Base-by-base conservation (phyloP, 1,140 invertebrate species). In the Drosophila fuyamai region DNA sequence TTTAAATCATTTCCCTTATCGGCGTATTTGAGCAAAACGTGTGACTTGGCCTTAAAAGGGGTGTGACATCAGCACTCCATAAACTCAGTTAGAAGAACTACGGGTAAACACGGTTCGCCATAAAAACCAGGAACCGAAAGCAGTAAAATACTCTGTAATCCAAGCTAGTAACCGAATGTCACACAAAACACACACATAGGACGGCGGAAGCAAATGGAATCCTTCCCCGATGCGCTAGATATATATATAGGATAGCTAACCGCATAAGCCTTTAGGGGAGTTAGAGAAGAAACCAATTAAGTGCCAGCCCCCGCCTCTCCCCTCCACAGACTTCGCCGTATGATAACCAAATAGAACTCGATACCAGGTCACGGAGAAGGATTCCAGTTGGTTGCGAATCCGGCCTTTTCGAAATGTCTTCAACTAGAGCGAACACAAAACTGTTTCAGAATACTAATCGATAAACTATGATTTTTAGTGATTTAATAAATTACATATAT, bases 391-490 rank as follows among this genome's bases (percentile, higher is more conserved):
- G 41, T 57, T 71, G 36, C 36, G 63, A 27, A 8, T 7, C 29
- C 10, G 14, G 51, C 44, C 44, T 27, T 9, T 70, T 43, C 53
- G 43, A 78, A 88, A 86, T 76, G 82, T 86, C 82, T 86, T 88
- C 82, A 55, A 68, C 51, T 46, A 70, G 27, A 73, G 55, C 46
- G 57, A 77, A 77, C 74, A 46, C 56, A 55, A 57, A 70, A 76
- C 66, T 76, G 62, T 84, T 59, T 81, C 61, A 65, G 74, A 82
- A 61, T 68, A 76, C 81, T 82, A 81, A 77, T 67, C 54, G 55
- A 68, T 71, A 57, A 57, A 77, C 63, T 80, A 78, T 83, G 58
- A 82, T 82, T 81, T 84, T 79, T 82, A 82, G 81, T 63, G 76
- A 83, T 84, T 83, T 76, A 82, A 70, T 75, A 76, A 73, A 61